phyloP scores from a whole-genome alignment of 2,888 invertebrate species.

The Melikaiella ostensackeni region DNA sequence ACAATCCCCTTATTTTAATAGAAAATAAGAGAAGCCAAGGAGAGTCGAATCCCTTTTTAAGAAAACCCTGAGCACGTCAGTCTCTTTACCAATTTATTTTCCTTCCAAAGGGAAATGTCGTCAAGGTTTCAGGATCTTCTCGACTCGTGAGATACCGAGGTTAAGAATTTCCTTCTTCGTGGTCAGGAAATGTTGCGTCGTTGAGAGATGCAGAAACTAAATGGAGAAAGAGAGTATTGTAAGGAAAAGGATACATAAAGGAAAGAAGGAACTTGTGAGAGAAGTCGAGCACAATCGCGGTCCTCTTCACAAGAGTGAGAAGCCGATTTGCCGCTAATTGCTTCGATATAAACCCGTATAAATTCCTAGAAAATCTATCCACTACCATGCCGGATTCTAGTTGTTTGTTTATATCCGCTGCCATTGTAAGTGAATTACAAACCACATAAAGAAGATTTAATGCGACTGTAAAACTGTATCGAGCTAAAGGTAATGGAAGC shows the following conservation, averaged over 20 bases:
- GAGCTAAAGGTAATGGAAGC: constrained; percentile 1
- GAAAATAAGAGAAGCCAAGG: constrained; percentile 21
- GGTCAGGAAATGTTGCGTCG: neutral
- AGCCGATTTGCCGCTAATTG: constrained; percentile 1
- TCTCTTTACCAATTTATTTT: constrained; percentile 21
- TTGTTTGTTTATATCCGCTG: neutral
- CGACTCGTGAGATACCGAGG: constrained; percentile 34
- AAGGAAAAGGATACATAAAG: neutral
- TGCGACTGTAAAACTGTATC: neutral
- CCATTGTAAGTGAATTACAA: neutral
- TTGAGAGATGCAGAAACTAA: neutral
- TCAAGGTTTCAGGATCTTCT: constrained; percentile 28
- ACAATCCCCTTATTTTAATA: constrained; percentile 32
- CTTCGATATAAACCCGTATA: neutral
- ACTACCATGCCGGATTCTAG: neutral
- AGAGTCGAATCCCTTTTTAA: constrained; percentile 31
- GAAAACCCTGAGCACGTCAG: constrained; percentile 6
- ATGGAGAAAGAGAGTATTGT: neutral
- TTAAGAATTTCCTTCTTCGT: constrained; percentile 16
- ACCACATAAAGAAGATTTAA: neutral
- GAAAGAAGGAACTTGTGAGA: neutral
- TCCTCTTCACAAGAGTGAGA: neutral
- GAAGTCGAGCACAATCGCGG: constrained; percentile 4
- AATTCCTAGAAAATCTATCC: neutral
- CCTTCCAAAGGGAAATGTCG: constrained; percentile 32